Base-by-base conservation (phyloP, 92 coral and sea anemone species). In the Phenganax stokvisi region DNA sequence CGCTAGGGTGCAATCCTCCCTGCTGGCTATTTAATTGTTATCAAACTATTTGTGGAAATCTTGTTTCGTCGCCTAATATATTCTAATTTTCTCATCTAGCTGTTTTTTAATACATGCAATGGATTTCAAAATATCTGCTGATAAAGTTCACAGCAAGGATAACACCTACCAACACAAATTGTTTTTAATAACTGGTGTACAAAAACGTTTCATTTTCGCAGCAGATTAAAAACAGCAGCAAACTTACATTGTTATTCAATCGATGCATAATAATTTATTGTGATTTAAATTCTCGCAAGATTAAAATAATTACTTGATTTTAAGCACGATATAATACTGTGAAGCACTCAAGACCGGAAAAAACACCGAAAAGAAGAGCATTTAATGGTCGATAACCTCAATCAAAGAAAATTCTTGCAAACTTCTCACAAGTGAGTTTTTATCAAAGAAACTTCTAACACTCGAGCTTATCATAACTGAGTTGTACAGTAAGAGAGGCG, bases 341-440 rank as follows among this genome's bases (percentile, higher is more conserved):
- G 73, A 68, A 28, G 73, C 73, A 68, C 73, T 68, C 47, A 29
- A 37, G 73, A 13, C 73, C 73, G 73, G 73, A 68, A 68, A 68
- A 68, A 68, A 68, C 73, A 68, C 37, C 73, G 73, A 30, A 68
- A 68, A 28, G 37, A 53, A 68, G 73, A 20, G 30, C 54, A 68
- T 68, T 68, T 68, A 68, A 27, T 27, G 51, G 72, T 66, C 72
- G 31, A 37, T 37, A 64, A 28, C 37, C 29, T 64, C 47, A 17
- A 25, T 20, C 9, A 17, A 10, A 30, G 37, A 68, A 28, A 20
- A 68, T 68, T 68, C 73, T 68, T 37, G 16, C 51, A 25, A 25
- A 15, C 67, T 17, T 13, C 67, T 13, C 25, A 13, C 10, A 64
- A 20, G 30, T 20, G 9, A 6, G 37, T 68, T 51, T 9, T 68